Evolutionary conservation across 53 echinoderm and acorn worm genomes (phyloP).

Genomic region (Arbacia lixula): DNA sequence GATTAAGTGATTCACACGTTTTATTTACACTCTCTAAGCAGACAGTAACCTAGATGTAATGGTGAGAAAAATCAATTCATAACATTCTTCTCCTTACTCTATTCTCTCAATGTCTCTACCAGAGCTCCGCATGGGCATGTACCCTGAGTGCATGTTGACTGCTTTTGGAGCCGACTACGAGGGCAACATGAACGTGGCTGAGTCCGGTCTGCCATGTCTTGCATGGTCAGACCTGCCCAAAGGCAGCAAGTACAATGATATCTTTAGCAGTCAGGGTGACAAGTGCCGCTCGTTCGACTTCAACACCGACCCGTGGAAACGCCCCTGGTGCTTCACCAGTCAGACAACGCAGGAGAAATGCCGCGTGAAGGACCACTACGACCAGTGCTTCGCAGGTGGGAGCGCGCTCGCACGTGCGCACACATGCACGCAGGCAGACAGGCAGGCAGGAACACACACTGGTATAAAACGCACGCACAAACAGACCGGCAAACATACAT

Average conservation of each 20-base stretch:
- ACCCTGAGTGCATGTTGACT: constrained; percentile 8
- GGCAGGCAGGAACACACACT: too few relatives aligned
- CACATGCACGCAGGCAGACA: too few relatives aligned
- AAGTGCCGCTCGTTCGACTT: constrained; percentile 2
- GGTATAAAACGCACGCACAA: too few relatives aligned
- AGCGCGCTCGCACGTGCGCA: too few relatives aligned
- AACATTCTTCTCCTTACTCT: too few relatives aligned
- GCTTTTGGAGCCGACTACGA: background rate
- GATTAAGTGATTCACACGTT: too few relatives aligned
- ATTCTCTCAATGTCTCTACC: background rate
- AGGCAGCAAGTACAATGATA: background rate
- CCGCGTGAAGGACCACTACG: constrained; percentile 44
- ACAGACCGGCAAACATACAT: too few relatives aligned
- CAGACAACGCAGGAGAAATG: background rate
- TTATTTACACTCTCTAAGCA: too few relatives aligned
- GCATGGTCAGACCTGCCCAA: background rate
- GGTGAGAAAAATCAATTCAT: too few relatives aligned
- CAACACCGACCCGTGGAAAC: background rate
- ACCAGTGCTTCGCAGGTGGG: constrained; percentile 20
- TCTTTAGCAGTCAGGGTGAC: background rate
- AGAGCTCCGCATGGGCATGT: background rate
- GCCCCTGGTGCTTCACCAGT: constrained; percentile 24
- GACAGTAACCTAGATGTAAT: too few relatives aligned
- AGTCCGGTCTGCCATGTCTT: constrained; percentile 1
- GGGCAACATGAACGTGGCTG: background rate